These are phyloP conservation scores for Sebastes schlegelii DNA, from an alignment of 2,113 vertebrate genomes.

Conservation along the genomic window DNA sequence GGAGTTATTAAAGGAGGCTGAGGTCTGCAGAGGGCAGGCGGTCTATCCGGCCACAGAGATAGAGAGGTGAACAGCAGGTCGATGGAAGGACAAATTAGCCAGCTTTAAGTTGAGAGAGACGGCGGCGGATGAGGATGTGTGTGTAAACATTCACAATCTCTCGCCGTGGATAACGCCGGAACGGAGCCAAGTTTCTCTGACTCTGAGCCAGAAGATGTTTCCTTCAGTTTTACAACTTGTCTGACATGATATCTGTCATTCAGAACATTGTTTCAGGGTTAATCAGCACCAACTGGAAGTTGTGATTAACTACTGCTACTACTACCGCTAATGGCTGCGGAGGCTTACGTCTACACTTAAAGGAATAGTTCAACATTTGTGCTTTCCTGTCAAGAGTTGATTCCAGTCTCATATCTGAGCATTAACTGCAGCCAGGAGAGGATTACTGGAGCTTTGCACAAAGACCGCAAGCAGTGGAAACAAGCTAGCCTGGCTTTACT, in stretches of 20 bases:
- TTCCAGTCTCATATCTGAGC: neutral
- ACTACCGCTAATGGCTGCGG: no score
- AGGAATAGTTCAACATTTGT: neutral
- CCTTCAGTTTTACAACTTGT: slow-evolving; percentile 23
- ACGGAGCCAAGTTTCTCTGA: slow-evolving; percentile 38
- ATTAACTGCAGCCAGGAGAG: neutral
- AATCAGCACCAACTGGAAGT: slow-evolving; percentile 1
- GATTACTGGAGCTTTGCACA: neutral
- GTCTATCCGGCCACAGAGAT: slow-evolving; percentile 69
- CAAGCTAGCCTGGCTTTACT: neutral
- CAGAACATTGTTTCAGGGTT: slow-evolving; percentile 7
- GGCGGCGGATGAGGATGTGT: slow-evolving; percentile 67
- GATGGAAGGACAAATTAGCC: slow-evolving; percentile 81
- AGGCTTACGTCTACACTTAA: no score
- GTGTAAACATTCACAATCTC: slow-evolving; percentile 70
- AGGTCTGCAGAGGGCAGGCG: slow-evolving; percentile 43
- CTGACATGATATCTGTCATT: slow-evolving; percentile 30
- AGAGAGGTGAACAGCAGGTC: slow-evolving; percentile 80
- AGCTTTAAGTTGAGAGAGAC: slow-evolving; percentile 74
- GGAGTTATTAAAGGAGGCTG: slow-evolving; percentile 16
- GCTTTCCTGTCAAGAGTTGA: neutral
- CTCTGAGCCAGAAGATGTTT: slow-evolving; percentile 13
- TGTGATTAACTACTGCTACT: neutral
- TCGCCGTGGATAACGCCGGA: slow-evolving; percentile 26
- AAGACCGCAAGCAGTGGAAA: neutral